Base-by-base conservation (phyloP, 2,888 invertebrate genomes). In the Sphinx pinastri region DNA sequence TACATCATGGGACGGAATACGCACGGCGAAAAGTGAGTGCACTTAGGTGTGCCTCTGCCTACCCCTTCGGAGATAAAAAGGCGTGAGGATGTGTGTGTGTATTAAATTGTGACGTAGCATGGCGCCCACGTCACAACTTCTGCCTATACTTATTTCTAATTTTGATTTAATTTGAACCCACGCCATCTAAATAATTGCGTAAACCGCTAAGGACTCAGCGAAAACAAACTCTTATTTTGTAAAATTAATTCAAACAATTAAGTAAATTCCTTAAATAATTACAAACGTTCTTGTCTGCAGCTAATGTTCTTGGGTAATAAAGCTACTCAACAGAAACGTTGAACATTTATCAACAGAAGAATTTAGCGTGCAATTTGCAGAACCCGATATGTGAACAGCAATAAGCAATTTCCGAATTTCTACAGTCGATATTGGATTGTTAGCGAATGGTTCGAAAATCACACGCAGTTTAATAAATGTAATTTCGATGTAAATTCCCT, bases 371-470 rank as follows among this genome's bases (percentile, higher is more conserved):
- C 38, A 8, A 8, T 7, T 7, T 16, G n/a, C 38, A 8, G 38
- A 3, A 3, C 38, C 38, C 38, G 38, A 38, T 38, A n/a, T 14
- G 4, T 38, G 38, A n/a, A 60, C 45, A 47, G 45, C 16, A 45
- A 60, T 45, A 60, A 45, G 60, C 45, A 60, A 60, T 60, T 60
- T 60, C 60, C 60, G 60, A 60, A 45, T 60, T 45, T 11, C 11
- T 45, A 60, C 45, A 10, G n/a, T 45, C 38, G 38, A 60, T 57
- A 57, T 60, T 60, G 45, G 45, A 60, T 38, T 45, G 45, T 60
- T 60, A 45, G 25, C 57, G 45, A 45, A 60, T n/a, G n/a, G 60
- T n/a, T 60, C n/a, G 60, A 60, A 60, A 45, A 45, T 60, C 45
- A 45, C 60, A 60, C 7, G 31, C 31, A 58, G 14, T 58, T 60